A percentile compares a stretch with the other conserved stretches of the same genome.
Conservation (phyloP, 2,888 invertebrate species). For the Callosobruchus maculatus region DNA sequence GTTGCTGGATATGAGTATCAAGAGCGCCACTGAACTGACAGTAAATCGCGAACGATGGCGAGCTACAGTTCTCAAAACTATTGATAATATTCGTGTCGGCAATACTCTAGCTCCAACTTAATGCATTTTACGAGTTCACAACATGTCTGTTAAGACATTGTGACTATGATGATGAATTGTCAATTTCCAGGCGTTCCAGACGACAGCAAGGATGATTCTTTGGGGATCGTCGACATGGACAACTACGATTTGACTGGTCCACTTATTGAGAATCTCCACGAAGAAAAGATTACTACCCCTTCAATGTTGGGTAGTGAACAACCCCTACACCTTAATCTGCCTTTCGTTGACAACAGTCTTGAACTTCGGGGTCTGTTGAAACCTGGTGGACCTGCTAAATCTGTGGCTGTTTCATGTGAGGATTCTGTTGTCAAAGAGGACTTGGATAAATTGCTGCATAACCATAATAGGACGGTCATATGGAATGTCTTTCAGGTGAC, state of each 20-base stretch:
- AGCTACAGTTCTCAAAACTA: no score
- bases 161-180: not conserved
- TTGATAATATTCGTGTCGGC: no score
- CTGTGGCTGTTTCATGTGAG: not conserved
- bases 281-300: not conserved
- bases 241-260: not conserved
- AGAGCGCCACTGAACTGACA: no score
- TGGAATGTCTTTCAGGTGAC: conserved; percentile 19
- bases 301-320: not conserved
- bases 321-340: not conserved
- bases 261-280: not conserved
- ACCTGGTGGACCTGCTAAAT: not conserved
- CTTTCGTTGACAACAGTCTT: no score
- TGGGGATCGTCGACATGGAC: not conserved
- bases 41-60: no score
- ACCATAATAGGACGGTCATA: conserved; percentile 21
- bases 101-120: no score
- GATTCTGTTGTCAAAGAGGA: conserved; percentile 8
- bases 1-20: no score
- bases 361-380: not conserved
- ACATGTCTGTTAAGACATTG: no score
- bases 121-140: no score
- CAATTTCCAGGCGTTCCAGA: not conserved
- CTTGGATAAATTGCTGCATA: conserved; percentile 18
- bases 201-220: conserved; percentile 13